phyloP scores from a whole-genome alignment of 2,113 vertebrate genomes.

The Nansenia antarctica region DNA sequence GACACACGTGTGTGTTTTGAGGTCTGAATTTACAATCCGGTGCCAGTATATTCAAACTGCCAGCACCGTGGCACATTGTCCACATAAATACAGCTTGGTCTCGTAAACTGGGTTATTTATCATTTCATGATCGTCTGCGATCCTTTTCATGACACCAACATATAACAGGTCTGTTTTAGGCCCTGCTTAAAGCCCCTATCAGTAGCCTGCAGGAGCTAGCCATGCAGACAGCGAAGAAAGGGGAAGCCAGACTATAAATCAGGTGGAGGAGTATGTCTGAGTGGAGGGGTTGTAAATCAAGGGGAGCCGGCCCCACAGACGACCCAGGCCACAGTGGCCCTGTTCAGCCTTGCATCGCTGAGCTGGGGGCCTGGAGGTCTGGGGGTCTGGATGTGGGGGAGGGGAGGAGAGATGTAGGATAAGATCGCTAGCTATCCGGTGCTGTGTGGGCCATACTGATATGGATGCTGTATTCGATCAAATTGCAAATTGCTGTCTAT shows the following conservation, averaged over 20 bases:
- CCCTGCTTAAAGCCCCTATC: slow-evolving; percentile 52
- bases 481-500: too few relatives aligned
- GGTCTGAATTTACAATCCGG: background rate
- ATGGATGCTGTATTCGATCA: too few relatives aligned
- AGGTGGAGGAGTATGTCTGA: slow-evolving; percentile 30
- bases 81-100: background rate
- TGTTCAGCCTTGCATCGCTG: background rate
- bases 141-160: slow-evolving; percentile 35
- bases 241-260: slow-evolving; percentile 51
- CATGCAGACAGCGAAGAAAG: slow-evolving; percentile 45
- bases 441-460: background rate
- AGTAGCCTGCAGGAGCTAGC: slow-evolving; percentile 54
- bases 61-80: background rate
- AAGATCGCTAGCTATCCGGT: background rate
- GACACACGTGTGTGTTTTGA: too few relatives aligned
- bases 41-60: background rate
- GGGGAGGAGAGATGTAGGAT: too few relatives aligned
- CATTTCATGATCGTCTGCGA: slow-evolving; percentile 39
- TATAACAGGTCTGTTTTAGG: slow-evolving; percentile 40
- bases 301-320: background rate
- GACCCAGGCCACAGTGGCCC: background rate
- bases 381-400: background rate
- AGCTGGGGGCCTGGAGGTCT: background rate
- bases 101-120: slow-evolving; percentile 59
- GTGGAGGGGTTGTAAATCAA: slow-evolving; percentile 39